Evolutionary conservation across 2,888 invertebrate genomes (phyloP).

Genomic region (Polymixis flavicincta): DNA sequence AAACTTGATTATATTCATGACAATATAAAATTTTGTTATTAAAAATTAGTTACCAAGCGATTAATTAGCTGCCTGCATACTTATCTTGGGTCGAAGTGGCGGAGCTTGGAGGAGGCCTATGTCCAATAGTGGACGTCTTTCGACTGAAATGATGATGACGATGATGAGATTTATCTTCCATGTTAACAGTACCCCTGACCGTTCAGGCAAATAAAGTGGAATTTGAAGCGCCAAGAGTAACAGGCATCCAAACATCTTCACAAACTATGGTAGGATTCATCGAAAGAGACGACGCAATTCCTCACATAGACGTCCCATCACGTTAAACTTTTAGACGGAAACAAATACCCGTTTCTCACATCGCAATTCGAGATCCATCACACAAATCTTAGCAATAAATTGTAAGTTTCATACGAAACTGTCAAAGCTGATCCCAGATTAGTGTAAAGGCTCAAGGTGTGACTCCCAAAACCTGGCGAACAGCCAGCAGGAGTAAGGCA

Average conservation of each 20-base stretch:
- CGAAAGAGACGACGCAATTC: neutral
- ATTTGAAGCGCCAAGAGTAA: too few relatives aligned
- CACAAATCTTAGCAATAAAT: constrained; percentile 45
- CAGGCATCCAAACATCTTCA: too few relatives aligned
- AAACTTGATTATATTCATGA: neutral
- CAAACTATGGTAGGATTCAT: neutral
- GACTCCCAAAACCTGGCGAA: constrained; percentile 50
- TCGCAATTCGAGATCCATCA: constrained; percentile 26
- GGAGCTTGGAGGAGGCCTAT: too few relatives aligned
- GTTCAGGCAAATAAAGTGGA: too few relatives aligned
- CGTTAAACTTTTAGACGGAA: constrained; percentile 18
- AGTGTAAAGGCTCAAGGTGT: constrained; percentile 54
- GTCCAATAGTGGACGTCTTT: too few relatives aligned
- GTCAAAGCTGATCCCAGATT: constrained; percentile 59
- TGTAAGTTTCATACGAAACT: constrained; percentile 48
- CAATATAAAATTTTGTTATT: neutral
- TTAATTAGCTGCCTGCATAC: neutral
- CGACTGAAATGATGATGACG: too few relatives aligned
- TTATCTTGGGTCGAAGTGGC: too few relatives aligned
- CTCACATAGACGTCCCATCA: neutral
- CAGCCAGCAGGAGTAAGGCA: constrained; percentile 40
- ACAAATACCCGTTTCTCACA: constrained; percentile 5
- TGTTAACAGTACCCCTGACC: too few relatives aligned
- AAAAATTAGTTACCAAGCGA: neutral
- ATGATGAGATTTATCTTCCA: too few relatives aligned